Evolutionary conservation across 2,888 invertebrate genomes (phyloP).

Genomic region (Nezara viridula): DNA sequence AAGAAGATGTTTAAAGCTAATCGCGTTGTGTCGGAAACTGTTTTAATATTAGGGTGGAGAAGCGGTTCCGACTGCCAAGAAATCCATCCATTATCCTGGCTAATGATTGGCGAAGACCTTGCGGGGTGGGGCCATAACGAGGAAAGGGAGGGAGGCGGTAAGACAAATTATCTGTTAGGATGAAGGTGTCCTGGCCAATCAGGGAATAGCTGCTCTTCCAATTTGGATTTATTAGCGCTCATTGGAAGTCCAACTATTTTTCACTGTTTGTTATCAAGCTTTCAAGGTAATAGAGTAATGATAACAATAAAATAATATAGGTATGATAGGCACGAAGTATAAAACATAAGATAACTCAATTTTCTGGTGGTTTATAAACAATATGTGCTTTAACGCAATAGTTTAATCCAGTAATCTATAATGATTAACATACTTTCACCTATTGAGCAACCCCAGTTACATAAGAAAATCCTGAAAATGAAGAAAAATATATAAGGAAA

Average conservation of each 20-base stretch:
- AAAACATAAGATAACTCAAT: too few species aligned
- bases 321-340: too few species aligned
- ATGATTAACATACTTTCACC: too few species aligned
- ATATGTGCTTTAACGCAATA: too few species aligned
- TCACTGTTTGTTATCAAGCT: neutral
- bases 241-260: neutral
- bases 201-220: neutral
- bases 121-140: neutral
- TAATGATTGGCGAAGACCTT: conserved; percentile 14
- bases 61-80: neutral
- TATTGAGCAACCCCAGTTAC: too few species aligned
- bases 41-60: neutral
- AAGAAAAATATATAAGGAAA: too few species aligned
- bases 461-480: too few species aligned
- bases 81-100: conserved; percentile 8
- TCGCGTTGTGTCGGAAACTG: neutral
- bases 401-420: too few species aligned
- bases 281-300: too few species aligned
- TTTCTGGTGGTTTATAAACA: too few species aligned
- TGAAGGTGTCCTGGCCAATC: conserved; percentile 17
- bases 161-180: conserved; percentile 1
- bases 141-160: neutral
- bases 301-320: too few species aligned
- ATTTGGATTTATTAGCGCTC: neutral
- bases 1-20: neutral